phyloP scores from a whole-genome alignment of 2,888 invertebrate genomes.

The Leptothorax acervorum region DNA sequence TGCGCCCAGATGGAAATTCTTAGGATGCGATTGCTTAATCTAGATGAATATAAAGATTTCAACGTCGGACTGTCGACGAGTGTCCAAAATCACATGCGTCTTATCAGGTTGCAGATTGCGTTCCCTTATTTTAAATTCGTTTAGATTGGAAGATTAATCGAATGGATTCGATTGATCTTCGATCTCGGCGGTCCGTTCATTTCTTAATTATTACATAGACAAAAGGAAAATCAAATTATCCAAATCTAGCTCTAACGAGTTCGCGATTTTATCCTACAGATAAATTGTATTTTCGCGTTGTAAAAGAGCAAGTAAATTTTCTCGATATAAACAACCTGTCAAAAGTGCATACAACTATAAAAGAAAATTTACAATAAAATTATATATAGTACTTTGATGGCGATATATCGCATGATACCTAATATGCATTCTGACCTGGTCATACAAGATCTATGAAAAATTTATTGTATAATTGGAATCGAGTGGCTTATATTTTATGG shows the following conservation, averaged over 20 bases:
- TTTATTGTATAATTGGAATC: not conserved
- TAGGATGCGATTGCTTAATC: conserved; percentile 1
- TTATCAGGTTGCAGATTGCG: conserved; percentile 32
- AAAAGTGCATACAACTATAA: not conserved
- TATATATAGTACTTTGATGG: not conserved
- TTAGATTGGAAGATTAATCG: too few species aligned
- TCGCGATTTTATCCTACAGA: not conserved
- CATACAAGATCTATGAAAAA: not conserved
- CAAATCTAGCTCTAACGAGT: not conserved
- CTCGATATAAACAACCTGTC: not conserved
- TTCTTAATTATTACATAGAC: not conserved
- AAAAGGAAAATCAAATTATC: not conserved
- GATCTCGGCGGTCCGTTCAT: not conserved
- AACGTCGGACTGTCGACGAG: not conserved
- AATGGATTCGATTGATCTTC: not conserved
- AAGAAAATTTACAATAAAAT: not conserved
- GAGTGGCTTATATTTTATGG: not conserved
- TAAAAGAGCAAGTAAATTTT: not conserved
- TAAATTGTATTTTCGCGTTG: not conserved
- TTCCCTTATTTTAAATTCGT: not conserved
- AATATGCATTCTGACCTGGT: not conserved
- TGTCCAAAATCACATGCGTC: conserved; percentile 30
- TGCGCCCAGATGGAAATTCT: conserved; percentile 36
- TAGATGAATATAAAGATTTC: not conserved
- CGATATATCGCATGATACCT: not conserved